phyloP scores from a whole-genome alignment of 2,797 vertebrate genomes.

The Allobates femoralis region DNA sequence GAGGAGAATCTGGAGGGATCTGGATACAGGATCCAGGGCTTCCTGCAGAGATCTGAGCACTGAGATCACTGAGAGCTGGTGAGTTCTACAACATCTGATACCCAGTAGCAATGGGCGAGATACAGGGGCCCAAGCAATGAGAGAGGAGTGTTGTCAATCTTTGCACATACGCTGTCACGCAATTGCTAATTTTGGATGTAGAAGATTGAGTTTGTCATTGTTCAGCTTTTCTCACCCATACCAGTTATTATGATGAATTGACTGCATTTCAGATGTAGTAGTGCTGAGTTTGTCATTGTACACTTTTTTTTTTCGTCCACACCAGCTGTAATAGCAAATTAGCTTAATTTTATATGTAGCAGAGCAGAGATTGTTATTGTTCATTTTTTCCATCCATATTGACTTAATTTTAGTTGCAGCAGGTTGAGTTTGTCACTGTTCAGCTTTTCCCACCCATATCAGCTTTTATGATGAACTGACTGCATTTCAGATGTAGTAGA shows the following conservation, averaged over 20 bases:
- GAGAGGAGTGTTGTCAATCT: too few relatives aligned
- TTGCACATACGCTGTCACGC: background rate
- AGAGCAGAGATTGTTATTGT: too few relatives aligned
- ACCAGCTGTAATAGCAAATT: too few relatives aligned
- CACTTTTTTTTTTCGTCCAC: too few relatives aligned
- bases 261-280: background rate
- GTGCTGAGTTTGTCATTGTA: background rate
- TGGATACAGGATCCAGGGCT: constrained; percentile 41
- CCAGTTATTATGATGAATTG: too few relatives aligned
- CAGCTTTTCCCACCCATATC: background rate
- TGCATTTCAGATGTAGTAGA: background rate
- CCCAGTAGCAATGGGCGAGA: background rate
- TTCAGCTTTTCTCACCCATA: background rate
- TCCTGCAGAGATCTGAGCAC: constrained; percentile 2
- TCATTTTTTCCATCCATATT: too few relatives aligned
- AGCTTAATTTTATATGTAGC: too few relatives aligned
- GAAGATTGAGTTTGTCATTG: background rate
- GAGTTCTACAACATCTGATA: constrained; percentile 16
- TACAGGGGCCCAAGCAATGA: background rate
- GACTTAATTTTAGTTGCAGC: background rate
- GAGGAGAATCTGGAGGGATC: background rate
- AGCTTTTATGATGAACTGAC: background rate
- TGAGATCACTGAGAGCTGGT: constrained; percentile 35
- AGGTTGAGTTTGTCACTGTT: background rate
- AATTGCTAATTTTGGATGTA: background rate